Evolutionary conservation across 2,888 invertebrate genomes (phyloP).

Genomic region (Margaritifera margaritifera): DNA sequence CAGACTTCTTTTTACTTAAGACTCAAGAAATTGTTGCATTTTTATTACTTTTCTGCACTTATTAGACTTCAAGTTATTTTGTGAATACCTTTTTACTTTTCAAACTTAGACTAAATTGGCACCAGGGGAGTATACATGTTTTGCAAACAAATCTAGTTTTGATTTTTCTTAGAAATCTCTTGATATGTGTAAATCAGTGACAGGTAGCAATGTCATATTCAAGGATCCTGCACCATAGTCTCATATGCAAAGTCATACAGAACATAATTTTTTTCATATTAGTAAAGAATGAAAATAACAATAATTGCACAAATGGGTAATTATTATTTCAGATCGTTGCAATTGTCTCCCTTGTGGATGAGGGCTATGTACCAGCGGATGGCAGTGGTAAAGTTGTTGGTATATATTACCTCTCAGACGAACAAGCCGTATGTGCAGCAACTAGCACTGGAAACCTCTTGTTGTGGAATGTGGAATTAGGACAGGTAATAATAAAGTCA

Average conservation of each 20-base stretch:
- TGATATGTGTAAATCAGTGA: conserved; percentile 7
- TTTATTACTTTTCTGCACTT: too few relatives aligned
- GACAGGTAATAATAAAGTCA: conserved; percentile 39
- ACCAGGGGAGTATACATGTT: too few relatives aligned
- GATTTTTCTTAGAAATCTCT: not conserved
- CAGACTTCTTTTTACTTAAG: too few relatives aligned
- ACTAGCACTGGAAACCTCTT: conserved; percentile 58
- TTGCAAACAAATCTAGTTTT: too few relatives aligned
- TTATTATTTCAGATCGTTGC: conserved; percentile 20
- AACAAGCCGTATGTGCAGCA: conserved; percentile 64
- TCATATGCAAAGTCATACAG: not conserved
- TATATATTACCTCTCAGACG: conserved; percentile 64
- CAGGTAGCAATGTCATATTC: too few relatives aligned
- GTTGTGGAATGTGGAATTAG: conserved; percentile 55
- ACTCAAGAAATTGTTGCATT: too few relatives aligned
- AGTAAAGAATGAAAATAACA: not conserved
- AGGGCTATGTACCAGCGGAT: conserved; percentile 36
- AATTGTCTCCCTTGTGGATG: conserved; percentile 29
- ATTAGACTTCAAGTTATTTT: too few relatives aligned
- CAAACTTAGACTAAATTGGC: too few relatives aligned
- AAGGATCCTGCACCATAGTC: too few relatives aligned
- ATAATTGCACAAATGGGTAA: not conserved
- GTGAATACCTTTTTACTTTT: too few relatives aligned
- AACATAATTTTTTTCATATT: not conserved
- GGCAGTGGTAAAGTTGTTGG: conserved; percentile 48